phyloP scores from a whole-genome alignment of 37 sponge, comb jelly and placozoan genomes.

The Spongia lamella region DNA sequence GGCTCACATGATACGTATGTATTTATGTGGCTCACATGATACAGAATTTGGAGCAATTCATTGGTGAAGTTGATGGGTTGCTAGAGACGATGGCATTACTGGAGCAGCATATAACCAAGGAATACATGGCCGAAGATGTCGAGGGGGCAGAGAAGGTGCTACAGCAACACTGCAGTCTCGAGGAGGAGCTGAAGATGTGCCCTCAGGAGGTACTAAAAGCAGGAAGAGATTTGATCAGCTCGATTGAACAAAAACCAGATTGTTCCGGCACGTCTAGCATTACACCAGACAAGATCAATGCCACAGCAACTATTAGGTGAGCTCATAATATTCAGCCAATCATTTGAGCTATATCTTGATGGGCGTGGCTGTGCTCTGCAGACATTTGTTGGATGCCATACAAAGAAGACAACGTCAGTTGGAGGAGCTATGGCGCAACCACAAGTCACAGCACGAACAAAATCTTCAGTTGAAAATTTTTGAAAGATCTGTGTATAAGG shows the following conservation, averaged over 20 bases:
- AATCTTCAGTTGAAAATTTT: conserved; percentile 57
- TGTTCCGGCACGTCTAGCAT: conserved; percentile 52
- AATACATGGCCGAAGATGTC: conserved; percentile 29
- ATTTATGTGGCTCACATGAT: no score
- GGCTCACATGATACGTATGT: no score
- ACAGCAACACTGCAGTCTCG: conserved; percentile 45
- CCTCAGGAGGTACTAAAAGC: conserved; percentile 64
- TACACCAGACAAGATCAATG: conserved; percentile 82
- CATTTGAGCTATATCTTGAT: no score
- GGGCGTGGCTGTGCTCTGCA: no score
- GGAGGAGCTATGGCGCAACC: conserved; percentile 63
- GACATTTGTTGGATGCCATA: conserved; percentile 49
- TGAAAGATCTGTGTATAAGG: conserved; percentile 64
- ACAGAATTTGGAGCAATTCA: conserved; percentile 80
- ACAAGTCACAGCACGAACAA: conserved; percentile 51
- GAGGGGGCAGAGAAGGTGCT: conserved; percentile 53
- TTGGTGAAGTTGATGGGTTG: conserved; percentile 53
- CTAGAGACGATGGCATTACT: conserved; percentile 70
- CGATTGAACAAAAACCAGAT: conserved; percentile 58
- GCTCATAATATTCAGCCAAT: no score
- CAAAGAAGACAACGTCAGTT: conserved; percentile 34
- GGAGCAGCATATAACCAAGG: conserved; percentile 64
- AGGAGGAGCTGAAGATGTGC: conserved; percentile 64
- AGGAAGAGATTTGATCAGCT: conserved; percentile 62
- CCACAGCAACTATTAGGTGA: conserved; percentile 41